Conservation (phyloP, 2,113 vertebrate species). For the Dipodomys stephensi region DNA sequence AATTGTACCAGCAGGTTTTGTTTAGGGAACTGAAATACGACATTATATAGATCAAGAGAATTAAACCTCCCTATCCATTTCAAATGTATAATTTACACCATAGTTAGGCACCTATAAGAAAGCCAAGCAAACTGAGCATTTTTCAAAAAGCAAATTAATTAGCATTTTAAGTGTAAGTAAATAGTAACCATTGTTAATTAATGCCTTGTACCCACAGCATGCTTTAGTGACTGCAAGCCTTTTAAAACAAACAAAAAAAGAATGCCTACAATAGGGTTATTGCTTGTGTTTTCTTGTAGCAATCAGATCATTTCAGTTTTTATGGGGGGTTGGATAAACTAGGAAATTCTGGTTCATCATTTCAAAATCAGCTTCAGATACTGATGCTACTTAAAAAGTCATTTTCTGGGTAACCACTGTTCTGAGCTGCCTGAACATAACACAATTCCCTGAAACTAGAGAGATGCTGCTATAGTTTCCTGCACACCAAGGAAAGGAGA, state of each 20-base stretch:
- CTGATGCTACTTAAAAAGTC: background rate
- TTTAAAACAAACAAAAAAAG: constrained; percentile 10
- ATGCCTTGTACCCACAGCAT: background rate
- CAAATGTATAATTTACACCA: background rate
- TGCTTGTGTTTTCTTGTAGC: background rate
- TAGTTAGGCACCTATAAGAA: background rate
- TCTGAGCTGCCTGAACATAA: background rate
- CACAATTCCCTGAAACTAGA: background rate
- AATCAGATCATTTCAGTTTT: background rate
- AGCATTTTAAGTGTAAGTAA: constrained; percentile 35
- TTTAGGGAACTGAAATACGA: constrained; percentile 54
- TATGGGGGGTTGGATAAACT: background rate
- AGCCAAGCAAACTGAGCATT: background rate
- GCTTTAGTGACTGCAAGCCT: background rate
- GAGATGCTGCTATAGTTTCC: background rate
- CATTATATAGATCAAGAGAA: constrained; percentile 21
- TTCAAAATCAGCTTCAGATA: constrained; percentile 31
- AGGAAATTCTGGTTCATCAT: constrained; percentile 5
- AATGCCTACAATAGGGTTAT: background rate
- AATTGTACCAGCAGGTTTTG: constrained; percentile 25
- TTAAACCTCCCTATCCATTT: background rate
- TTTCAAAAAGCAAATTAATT: constrained; percentile 26
- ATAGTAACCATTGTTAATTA: background rate
- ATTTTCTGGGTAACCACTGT: background rate
- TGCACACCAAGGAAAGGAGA: background rate